phyloP scores from a whole-genome alignment of 2,113 vertebrate species.

The Callopanchax toddi region DNA sequence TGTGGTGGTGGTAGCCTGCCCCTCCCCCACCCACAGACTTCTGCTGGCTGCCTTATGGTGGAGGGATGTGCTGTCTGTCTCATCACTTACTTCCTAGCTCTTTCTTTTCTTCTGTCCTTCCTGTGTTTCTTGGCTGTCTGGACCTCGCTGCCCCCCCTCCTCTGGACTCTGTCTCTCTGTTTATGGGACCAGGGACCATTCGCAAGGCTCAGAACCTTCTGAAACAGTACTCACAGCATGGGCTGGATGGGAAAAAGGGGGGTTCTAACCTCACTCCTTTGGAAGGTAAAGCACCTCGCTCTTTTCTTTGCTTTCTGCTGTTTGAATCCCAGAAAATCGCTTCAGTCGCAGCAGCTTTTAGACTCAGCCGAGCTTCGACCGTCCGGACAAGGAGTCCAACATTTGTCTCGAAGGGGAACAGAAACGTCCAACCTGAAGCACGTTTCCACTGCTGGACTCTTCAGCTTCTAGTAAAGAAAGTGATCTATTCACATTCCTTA shows the following conservation, averaged over 20 bases:
- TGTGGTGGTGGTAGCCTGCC: slow-evolving; percentile 51
- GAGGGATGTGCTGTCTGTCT: slow-evolving; percentile 80
- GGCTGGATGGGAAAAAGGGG: slow-evolving; percentile 99
- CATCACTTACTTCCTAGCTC: slow-evolving; percentile 87
- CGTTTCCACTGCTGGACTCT: neutral
- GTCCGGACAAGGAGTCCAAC: rapidly evolving
- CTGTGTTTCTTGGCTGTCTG: slow-evolving; percentile 72
- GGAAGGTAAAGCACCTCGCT: slow-evolving; percentile 91
- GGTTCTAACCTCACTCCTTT: slow-evolving; percentile 98
- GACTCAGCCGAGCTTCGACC: neutral
- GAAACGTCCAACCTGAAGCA: neutral
- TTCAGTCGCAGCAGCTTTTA: slow-evolving; percentile 35
- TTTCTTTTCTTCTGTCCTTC: slow-evolving; percentile 80
- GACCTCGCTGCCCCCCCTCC: slow-evolving; percentile 50
- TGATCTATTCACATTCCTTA: too few species aligned
- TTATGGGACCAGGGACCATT: slow-evolving; percentile 97
- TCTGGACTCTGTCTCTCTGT: slow-evolving; percentile 73
- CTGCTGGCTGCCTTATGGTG: slow-evolving; percentile 73
- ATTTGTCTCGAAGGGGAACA: too few species aligned
- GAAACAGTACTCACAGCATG: slow-evolving; percentile 99
- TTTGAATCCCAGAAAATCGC: neutral
- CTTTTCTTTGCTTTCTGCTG: slow-evolving; percentile 48
- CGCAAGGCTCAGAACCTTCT: slow-evolving; percentile 99
- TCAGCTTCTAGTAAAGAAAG: too few species aligned
- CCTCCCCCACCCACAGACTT: slow-evolving; percentile 19